Conservation (phyloP, 2,888 invertebrate genomes). For the Lamproptera curius region DNA sequence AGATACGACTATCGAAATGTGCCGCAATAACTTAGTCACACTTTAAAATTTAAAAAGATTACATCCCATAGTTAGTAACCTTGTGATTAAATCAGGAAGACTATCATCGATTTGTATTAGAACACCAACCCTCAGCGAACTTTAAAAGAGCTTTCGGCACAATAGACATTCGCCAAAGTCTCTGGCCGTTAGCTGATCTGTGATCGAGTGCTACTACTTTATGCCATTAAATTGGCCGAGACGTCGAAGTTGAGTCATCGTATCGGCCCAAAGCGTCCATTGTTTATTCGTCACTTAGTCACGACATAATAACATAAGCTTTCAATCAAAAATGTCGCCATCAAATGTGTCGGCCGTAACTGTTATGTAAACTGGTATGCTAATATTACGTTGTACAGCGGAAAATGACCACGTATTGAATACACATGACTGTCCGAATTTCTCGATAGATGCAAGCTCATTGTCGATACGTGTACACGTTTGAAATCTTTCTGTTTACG, state of each 20-base stretch:
- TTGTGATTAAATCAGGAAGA: too few species aligned
- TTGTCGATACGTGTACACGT: too few species aligned
- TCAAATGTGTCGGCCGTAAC: constrained; percentile 5
- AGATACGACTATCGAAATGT: too few species aligned
- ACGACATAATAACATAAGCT: constrained; percentile 33
- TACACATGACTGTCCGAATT: not conserved
- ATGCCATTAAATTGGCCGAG: constrained; percentile 19
- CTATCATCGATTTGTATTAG: too few species aligned
- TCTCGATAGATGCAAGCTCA: not conserved
- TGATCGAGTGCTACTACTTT: constrained; percentile 15
- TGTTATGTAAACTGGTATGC: constrained; percentile 21
- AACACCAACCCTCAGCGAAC: too few species aligned
- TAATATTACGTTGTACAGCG: constrained; percentile 12
- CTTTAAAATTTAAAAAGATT: too few species aligned
- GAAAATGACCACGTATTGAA: not conserved
- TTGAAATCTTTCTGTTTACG: too few species aligned
- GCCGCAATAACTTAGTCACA: too few species aligned
- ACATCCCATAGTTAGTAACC: too few species aligned
- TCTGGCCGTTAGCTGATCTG: constrained; percentile 7
- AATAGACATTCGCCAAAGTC: too few species aligned
- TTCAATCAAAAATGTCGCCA: constrained; percentile 23
- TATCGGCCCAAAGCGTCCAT: constrained; percentile 35
- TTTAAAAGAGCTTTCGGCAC: too few species aligned
- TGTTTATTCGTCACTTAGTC: constrained; percentile 47
- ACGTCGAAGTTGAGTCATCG: constrained; percentile 41